These are phyloP conservation scores for Rhinogobius similis DNA, from an alignment of 2,113 vertebrate species.

Conservation along the genomic window DNA sequence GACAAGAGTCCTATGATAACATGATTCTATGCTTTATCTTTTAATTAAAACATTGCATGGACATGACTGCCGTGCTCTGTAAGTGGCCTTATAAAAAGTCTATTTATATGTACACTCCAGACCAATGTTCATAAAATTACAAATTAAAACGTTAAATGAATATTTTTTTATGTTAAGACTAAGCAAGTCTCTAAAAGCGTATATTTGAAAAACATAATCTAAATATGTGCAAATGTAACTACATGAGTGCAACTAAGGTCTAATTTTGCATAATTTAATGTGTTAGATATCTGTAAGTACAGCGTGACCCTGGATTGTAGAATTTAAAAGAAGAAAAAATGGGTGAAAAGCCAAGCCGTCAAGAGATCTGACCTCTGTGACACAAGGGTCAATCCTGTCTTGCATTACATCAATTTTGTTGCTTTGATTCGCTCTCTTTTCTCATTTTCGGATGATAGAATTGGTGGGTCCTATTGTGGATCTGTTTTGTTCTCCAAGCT, in stretches of 20 bases:
- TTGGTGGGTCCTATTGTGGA: slow-evolving; percentile 14
- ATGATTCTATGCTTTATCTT: neutral
- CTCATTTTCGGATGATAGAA: slow-evolving; percentile 45
- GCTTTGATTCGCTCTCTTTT: slow-evolving; percentile 29
- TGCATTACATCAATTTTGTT: slow-evolving; percentile 42
- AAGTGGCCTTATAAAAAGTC: slow-evolving; percentile 1
- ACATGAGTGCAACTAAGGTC: neutral
- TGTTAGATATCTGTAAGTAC: neutral
- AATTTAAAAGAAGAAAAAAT: slow-evolving; percentile 28
- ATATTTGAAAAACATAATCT: neutral
- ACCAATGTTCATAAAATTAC: neutral
- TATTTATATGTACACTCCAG: neutral
- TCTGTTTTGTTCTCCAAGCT: slow-evolving; percentile 11
- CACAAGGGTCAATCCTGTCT: slow-evolving; percentile 38
- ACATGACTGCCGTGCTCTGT: neutral
- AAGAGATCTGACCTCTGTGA: slow-evolving; percentile 26
- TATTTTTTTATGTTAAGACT: neutral
- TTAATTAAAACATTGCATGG: slow-evolving; percentile 5
- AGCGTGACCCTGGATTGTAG: neutral
- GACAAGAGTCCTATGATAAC: neutral
- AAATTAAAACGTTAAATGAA: neutral
- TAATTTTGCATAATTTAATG: neutral
- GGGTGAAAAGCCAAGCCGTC: slow-evolving; percentile 21
- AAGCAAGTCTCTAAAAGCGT: neutral
- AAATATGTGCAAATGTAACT: neutral